Evolutionary conservation across 2,888 invertebrate genomes (phyloP).

Genomic region (Eudemis profundana): DNA sequence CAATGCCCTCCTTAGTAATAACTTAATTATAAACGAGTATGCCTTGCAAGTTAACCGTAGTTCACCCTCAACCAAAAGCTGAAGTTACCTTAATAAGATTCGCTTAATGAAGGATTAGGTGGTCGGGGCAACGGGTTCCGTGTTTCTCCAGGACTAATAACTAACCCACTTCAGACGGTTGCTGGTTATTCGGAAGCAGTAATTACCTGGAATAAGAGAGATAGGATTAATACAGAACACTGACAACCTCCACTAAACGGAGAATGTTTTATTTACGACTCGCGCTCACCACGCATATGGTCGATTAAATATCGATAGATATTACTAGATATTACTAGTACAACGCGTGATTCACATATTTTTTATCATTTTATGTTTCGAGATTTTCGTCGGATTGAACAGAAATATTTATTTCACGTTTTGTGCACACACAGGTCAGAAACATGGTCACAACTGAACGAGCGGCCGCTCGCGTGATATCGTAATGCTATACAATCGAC

Average conservation of each 20-base stretch:
- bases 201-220: slow-evolving; percentile 36
- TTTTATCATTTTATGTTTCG: too few relatives aligned
- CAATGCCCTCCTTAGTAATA: neutral
- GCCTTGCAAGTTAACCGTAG: slow-evolving; percentile 1
- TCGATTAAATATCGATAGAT: too few relatives aligned
- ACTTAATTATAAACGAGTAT: slow-evolving; percentile 1
- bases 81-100: slow-evolving; percentile 36
- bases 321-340: too few relatives aligned
- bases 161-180: slow-evolving; percentile 13
- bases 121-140: slow-evolving; percentile 12
- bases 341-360: too few relatives aligned
- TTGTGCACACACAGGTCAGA: too few relatives aligned
- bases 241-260: neutral
- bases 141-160: slow-evolving; percentile 21
- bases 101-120: slow-evolving; percentile 39
- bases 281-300: too few relatives aligned
- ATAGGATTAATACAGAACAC: slow-evolving; percentile 15
- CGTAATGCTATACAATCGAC: too few relatives aligned
- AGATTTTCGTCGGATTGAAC: too few relatives aligned
- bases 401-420: too few relatives aligned
- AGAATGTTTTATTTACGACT: too few relatives aligned
- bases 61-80: slow-evolving; percentile 22
- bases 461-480: too few relatives aligned
- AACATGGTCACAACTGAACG: too few relatives aligned
- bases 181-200: slow-evolving; percentile 5